Conservation (phyloP, 2,888 invertebrate species). For the Campopleginae sp. region DNA sequence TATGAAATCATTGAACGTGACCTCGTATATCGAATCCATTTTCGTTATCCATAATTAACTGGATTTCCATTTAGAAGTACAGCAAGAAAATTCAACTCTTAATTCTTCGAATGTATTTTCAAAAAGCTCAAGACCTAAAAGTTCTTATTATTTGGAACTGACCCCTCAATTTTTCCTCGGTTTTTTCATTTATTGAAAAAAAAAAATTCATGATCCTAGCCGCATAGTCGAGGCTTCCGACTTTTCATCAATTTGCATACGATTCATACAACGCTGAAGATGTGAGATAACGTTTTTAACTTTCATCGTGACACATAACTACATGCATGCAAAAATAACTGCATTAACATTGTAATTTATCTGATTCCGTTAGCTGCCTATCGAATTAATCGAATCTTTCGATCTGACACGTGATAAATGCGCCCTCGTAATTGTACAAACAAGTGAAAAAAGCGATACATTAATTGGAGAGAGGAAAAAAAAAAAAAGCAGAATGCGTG, state of each 20-base stretch:
- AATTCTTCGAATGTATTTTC: neutral
- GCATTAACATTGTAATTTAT: conserved; percentile 47
- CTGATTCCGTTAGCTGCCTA: conserved; percentile 55
- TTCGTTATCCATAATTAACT: conserved; percentile 21
- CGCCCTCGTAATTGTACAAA: conserved; percentile 11
- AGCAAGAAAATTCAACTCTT: neutral
- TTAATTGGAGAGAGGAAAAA: conserved; percentile 9
- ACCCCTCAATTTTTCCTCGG: no score
- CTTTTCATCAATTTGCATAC: conserved; percentile 64
- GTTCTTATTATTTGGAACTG: neutral
- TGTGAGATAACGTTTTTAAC: conserved; percentile 60
- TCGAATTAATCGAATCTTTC: conserved; percentile 59
- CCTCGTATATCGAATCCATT: conserved; percentile 7
- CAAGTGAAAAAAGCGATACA: neutral
- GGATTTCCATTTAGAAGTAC: neutral
- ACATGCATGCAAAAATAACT: conserved; percentile 41
- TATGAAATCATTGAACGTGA: conserved; percentile 56
- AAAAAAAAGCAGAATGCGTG: conserved; percentile 1
- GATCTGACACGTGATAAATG: conserved; percentile 36
- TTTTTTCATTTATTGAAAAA: no score
- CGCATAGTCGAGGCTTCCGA: conserved; percentile 23
- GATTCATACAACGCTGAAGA: conserved; percentile 44
- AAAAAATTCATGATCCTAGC: conserved; percentile 1
- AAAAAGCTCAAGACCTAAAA: neutral
- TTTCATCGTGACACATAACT: conserved; percentile 56